A percentile compares a stretch with the other conserved stretches of the same genome.
phyloP scores from a whole-genome alignment of 2,797 vertebrate species.

The Tapirus indicus region DNA sequence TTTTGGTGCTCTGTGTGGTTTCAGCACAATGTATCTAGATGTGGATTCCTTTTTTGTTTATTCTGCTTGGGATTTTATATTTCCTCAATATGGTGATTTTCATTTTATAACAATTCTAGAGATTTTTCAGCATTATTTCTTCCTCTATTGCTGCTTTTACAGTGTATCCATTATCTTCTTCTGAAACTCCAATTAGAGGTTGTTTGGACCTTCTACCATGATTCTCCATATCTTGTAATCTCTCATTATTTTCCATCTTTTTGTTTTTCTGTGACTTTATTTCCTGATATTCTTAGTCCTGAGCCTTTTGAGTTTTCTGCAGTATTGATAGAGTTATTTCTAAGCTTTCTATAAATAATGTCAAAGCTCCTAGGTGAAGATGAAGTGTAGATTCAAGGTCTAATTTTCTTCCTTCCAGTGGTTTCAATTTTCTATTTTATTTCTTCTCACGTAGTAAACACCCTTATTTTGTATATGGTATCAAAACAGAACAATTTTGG shows the following conservation, averaged over 20 bases:
- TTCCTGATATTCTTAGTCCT: neutral
- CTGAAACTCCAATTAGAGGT: neutral
- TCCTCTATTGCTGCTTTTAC: neutral
- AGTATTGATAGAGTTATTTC: neutral
- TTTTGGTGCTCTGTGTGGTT: neutral
- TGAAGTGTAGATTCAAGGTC: neutral
- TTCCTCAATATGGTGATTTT: neutral
- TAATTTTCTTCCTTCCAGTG: neutral
- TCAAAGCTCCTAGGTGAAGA: neutral
- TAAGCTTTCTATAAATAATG: neutral
- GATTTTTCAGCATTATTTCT: neutral
- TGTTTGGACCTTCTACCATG: neutral
- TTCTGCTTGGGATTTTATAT: neutral
- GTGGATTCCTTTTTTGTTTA: neutral
- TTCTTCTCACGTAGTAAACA: neutral
- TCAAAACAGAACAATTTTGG: neutral
- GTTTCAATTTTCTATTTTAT: neutral
- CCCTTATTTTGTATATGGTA: neutral
- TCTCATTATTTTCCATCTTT: neutral
- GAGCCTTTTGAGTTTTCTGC: neutral
- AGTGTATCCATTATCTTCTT: neutral
- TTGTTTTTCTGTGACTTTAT: slow-evolving; percentile 16
- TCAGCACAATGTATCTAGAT: neutral
- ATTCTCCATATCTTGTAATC: neutral
- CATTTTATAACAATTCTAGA: neutral